Percentiles rank a stretch among this genome's conserved stretches.
Conservation (phyloP, 1,140 invertebrate genomes). For the Eciton burchellii region DNA sequence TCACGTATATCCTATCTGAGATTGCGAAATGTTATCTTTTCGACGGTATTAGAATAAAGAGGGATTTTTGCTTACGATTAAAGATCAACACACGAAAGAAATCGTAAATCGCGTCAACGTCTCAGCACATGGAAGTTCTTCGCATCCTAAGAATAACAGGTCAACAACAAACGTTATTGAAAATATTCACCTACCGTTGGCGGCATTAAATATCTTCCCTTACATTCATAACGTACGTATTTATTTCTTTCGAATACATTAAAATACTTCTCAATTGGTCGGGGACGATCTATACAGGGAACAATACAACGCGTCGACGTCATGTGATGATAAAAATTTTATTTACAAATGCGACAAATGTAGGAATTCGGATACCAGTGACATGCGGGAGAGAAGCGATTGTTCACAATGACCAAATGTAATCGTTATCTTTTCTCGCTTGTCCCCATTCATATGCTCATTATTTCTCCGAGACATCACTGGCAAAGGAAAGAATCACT, state of each 20-base stretch:
- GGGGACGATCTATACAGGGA: neutral
- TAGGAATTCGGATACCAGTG: constrained; percentile 83
- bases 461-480: constrained; percentile 75
- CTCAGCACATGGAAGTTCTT: neutral
- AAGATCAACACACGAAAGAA: neutral
- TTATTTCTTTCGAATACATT: neutral
- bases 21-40: neutral
- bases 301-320: constrained; percentile 29
- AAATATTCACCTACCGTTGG: neutral
- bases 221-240: no score
- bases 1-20: neutral
- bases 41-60: neutral
- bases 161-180: neutral
- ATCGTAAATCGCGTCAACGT: neutral
- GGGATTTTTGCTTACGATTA: neutral
- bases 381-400: constrained; percentile 79
- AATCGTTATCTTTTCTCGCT: constrained; percentile 22
- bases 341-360: constrained; percentile 85
- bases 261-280: constrained; percentile 1
- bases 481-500: constrained; percentile 80
- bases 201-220: neutral
- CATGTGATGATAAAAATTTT: constrained; percentile 85
- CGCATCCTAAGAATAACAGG: neutral
- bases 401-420: constrained; percentile 29
- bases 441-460: constrained; percentile 2